These are phyloP conservation scores for Mesoligia furuncula DNA, from an alignment of 2,888 invertebrate species.

Conservation along the genomic window DNA sequence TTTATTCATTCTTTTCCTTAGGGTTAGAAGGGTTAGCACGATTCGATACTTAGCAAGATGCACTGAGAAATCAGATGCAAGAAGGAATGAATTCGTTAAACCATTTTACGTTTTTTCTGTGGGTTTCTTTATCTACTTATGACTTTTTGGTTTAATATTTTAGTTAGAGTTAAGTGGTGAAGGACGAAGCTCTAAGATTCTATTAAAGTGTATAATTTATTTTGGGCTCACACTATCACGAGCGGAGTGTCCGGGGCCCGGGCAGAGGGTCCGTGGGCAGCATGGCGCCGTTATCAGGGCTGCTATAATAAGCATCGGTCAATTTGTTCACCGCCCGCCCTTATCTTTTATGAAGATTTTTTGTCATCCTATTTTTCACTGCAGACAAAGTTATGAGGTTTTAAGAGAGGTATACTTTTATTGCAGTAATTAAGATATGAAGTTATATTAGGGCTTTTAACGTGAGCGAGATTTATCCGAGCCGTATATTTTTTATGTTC, in stretches of 20 bases:
- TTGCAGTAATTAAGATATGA: constrained; percentile 88
- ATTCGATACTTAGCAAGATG: constrained; percentile 71
- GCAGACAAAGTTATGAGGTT: constrained; percentile 84
- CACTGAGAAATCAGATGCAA: constrained; percentile 66
- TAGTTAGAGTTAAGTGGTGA: constrained; percentile 69
- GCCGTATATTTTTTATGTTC: constrained; percentile 71
- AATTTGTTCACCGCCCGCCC: constrained; percentile 81
- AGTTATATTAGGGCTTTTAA: constrained; percentile 86
- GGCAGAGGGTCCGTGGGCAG: constrained; percentile 70
- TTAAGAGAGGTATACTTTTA: constrained; percentile 85
- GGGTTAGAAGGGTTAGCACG: constrained; percentile 79
- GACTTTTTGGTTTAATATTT: constrained; percentile 60
- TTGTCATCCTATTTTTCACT: constrained; percentile 83
- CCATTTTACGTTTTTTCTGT: constrained; percentile 72
- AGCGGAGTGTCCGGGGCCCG: constrained; percentile 62
- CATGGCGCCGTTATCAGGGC: constrained; percentile 75
- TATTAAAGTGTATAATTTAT: constrained; percentile 84
- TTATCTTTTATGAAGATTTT: constrained; percentile 84
- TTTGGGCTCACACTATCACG: constrained; percentile 74
- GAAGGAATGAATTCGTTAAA: constrained; percentile 64
- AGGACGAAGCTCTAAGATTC: constrained; percentile 75
- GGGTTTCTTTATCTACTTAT: constrained; percentile 69
- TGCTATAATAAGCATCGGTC: constrained; percentile 81
- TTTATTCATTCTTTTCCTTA: constrained; percentile 76
- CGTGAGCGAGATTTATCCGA: constrained; percentile 74